These are phyloP conservation scores for Cetoscarus ocellatus DNA, from an alignment of 2,797 vertebrate species.

Conservation along the genomic window DNA sequence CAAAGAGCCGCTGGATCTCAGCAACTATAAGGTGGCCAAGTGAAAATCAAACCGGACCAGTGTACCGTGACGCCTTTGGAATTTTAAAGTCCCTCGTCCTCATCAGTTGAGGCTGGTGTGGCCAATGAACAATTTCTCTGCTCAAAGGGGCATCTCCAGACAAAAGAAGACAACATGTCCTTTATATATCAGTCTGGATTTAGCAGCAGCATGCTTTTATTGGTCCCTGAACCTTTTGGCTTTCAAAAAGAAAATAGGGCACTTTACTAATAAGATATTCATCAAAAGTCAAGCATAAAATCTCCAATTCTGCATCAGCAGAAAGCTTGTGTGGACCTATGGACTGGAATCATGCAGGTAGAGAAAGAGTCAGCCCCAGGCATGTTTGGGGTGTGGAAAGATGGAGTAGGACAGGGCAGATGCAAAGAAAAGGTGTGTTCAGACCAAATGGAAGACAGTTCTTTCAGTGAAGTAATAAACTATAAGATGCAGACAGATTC, in stretches of 20 bases:
- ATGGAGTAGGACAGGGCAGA: not conserved
- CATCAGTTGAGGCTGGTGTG: constrained; percentile 24
- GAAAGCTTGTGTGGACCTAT: not conserved
- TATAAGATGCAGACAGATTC: too few relatives aligned
- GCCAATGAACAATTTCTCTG: constrained; percentile 4
- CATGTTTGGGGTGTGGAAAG: not conserved
- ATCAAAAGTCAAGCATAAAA: not conserved
- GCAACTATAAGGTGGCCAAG: constrained; percentile 86
- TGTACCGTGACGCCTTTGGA: constrained; percentile 21
- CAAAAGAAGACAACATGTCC: constrained; percentile 8
- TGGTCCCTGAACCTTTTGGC: constrained; percentile 6
- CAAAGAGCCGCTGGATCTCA: constrained; percentile 92
- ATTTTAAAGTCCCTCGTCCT: constrained; percentile 15
- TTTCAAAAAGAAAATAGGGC: constrained; percentile 23
- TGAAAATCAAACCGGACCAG: constrained; percentile 54
- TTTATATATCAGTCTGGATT: constrained; percentile 30
- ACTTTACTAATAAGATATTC: constrained; percentile 14
- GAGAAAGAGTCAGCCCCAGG: constrained; percentile 1
- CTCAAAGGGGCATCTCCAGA: constrained; percentile 20
- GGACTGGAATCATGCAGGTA: constrained; percentile 1
- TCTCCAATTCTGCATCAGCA: not conserved
- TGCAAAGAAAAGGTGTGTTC: not conserved
- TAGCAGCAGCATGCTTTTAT: constrained; percentile 48
- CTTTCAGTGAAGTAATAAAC: not conserved
- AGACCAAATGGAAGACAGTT: not conserved